phyloP scores from a whole-genome alignment of 1,140 invertebrate genomes.

The Oryctes rhinoceros region DNA sequence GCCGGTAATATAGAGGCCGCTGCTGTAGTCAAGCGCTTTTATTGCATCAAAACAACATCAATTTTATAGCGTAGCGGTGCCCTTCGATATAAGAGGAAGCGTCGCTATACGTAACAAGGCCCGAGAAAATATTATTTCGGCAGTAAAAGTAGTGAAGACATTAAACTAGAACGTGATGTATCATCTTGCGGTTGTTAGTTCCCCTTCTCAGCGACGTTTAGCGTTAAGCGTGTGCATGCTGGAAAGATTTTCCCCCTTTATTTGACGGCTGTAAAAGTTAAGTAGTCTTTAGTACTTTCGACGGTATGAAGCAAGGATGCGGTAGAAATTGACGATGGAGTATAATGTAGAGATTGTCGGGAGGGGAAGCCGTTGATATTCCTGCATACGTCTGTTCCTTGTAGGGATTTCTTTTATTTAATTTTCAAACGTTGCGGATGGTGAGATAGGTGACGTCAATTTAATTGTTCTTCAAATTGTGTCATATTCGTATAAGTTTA shows the following conservation, averaged over 20 bases:
- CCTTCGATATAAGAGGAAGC: background rate
- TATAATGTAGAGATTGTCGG: background rate
- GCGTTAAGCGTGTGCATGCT: background rate
- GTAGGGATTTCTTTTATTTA: no score
- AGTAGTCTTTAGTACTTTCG: background rate
- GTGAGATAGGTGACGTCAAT: no score
- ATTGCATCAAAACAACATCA: constrained; percentile 12
- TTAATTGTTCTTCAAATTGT: no score
- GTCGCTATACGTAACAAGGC: background rate
- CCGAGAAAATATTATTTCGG: background rate
- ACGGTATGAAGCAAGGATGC: background rate
- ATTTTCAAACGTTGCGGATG: no score
- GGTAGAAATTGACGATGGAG: background rate
- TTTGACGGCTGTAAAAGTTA: background rate
- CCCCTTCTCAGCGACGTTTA: background rate
- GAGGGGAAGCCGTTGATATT: background rate
- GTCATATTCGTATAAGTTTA: no score
- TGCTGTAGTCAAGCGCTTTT: background rate
- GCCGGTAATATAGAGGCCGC: background rate
- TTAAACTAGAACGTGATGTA: constrained; percentile 1
- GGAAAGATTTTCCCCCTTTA: background rate
- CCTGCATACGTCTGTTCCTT: no score
- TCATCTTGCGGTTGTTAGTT: background rate
- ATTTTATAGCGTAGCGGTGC: background rate
- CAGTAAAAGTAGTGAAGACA: constrained; percentile 5